These are phyloP conservation scores for Netelia fuscicornis DNA, from an alignment of 2,888 invertebrate species.

Conservation along the genomic window DNA sequence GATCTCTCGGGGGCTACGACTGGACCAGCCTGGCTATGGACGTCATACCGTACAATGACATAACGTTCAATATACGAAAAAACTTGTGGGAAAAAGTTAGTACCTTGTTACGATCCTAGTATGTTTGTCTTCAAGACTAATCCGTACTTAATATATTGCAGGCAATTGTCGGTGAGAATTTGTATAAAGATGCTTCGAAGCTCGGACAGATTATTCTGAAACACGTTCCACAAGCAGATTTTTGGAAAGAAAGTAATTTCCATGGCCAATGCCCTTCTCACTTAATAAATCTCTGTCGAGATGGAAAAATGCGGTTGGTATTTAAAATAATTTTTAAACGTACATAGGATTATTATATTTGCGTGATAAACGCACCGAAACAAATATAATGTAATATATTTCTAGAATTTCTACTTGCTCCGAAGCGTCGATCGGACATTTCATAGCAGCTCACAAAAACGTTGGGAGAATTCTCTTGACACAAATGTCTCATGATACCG, in stretches of 20 bases:
- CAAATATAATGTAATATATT: not conserved
- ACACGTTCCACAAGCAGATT: constrained; percentile 76
- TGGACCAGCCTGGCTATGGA: constrained; percentile 79
- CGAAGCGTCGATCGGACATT: constrained; percentile 79
- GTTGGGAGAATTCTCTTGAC: constrained; percentile 77
- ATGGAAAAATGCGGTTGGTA: constrained; percentile 76
- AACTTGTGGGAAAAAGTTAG: constrained; percentile 79
- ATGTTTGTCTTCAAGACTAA: constrained; percentile 21
- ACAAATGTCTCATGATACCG: constrained; percentile 76
- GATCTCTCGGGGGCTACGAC: constrained; percentile 78
- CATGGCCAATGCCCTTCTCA: constrained; percentile 76
- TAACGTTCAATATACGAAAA: constrained; percentile 75
- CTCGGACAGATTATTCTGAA: constrained; percentile 75
- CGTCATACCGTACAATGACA: constrained; percentile 73
- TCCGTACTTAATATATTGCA: constrained; percentile 64
- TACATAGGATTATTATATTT: not conserved
- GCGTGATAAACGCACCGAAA: not conserved
- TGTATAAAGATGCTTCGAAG: constrained; percentile 78
- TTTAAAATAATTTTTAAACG: not conserved
- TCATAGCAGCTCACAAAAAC: constrained; percentile 78
- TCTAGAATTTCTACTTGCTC: constrained; percentile 79
- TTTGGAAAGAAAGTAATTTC: constrained; percentile 79
- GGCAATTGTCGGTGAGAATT: constrained; percentile 76
- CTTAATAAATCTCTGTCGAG: constrained; percentile 77
- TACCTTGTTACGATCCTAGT: constrained; percentile 15